Evolutionary conservation across 2,113 vertebrate genomes (phyloP).

Genomic region (Murina feae): DNA sequence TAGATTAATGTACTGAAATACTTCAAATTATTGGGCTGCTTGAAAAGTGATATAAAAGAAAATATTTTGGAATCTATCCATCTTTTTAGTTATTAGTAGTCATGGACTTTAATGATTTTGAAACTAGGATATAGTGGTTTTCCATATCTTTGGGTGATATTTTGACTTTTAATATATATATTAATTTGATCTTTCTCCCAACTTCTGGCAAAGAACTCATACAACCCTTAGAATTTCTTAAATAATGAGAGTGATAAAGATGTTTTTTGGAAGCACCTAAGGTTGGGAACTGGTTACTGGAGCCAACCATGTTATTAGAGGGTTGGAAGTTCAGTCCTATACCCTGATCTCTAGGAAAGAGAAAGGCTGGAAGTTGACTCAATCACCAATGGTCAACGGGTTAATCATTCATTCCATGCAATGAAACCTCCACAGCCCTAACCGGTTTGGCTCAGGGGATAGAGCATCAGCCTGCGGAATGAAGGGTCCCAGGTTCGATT

Average conservation of each 20-base stretch:
- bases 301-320: not conserved
- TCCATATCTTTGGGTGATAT: not conserved
- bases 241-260: not conserved
- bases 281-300: not conserved
- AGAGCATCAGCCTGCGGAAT: too few species aligned
- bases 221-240: not conserved
- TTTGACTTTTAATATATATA: not conserved
- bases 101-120: not conserved
- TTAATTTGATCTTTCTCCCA: not conserved
- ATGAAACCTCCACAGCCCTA: not conserved
- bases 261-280: not conserved
- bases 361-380: not conserved
- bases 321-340: not conserved
- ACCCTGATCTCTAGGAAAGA: not conserved
- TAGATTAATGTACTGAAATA: not conserved
- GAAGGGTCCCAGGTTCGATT: too few species aligned
- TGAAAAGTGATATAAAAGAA: not conserved
- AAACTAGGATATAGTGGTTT: not conserved
- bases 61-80: not conserved
- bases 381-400: not conserved
- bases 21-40: not conserved
- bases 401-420: not conserved
- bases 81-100: not conserved
- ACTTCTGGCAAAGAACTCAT: not conserved
- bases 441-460: too few species aligned